A percentile compares a stretch with the other conserved stretches of the same genome.
Conservation (phyloP, 2,797 vertebrate species). For the Oophaga sylvatica region DNA sequence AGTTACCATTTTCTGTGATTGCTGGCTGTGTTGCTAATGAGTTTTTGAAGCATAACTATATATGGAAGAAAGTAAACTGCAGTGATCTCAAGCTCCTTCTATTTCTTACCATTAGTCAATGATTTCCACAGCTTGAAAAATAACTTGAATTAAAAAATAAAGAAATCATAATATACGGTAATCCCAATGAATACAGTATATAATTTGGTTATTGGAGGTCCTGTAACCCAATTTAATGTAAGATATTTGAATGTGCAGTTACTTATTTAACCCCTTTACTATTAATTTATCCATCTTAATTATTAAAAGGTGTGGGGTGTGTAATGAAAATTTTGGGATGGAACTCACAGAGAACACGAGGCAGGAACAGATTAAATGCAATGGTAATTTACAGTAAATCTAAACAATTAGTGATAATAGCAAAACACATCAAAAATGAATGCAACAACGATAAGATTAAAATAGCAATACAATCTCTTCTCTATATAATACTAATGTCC, state of each 20-base stretch:
- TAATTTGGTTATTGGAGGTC: not conserved
- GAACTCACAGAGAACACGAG: too few relatives aligned
- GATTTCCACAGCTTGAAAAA: not conserved
- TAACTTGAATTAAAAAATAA: not conserved
- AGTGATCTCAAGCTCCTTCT: constrained; percentile 31
- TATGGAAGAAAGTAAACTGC: constrained; percentile 41
- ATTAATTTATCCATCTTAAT: too few relatives aligned
- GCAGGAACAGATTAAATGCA: too few relatives aligned
- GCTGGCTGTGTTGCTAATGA: constrained; percentile 1
- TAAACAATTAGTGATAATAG: too few relatives aligned
- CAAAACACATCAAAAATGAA: too few relatives aligned
- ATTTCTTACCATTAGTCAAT: constrained; percentile 18
- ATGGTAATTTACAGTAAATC: too few relatives aligned
- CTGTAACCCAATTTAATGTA: not conserved
- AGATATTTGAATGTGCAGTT: not conserved
- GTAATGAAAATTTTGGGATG: too few relatives aligned
- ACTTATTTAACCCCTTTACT: not conserved
- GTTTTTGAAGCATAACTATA: constrained; percentile 32
- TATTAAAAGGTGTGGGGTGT: too few relatives aligned
- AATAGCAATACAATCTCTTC: too few relatives aligned
- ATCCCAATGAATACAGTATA: not conserved
- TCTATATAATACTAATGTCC: too few relatives aligned
- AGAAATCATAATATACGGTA: not conserved
- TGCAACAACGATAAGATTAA: too few relatives aligned
- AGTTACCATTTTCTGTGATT: constrained; percentile 18